Conservation (phyloP, 2,888 invertebrate species). For the Erebia palarica region DNA sequence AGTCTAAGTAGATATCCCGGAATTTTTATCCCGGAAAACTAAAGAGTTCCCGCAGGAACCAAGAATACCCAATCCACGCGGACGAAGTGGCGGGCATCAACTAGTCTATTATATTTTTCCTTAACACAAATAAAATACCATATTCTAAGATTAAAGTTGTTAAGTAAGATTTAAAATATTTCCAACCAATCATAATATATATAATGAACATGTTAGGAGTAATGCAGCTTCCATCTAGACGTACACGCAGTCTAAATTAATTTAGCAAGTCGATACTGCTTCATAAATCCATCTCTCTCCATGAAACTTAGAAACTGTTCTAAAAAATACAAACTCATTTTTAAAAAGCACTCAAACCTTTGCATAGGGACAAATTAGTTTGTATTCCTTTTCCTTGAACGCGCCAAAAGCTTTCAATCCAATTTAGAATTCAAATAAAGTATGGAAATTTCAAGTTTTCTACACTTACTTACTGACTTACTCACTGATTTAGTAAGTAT, state of each 20-base stretch:
- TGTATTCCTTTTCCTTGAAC: constrained; percentile 23
- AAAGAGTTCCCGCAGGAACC: too few relatives aligned
- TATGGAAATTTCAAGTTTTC: constrained; percentile 18
- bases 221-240: not conserved
- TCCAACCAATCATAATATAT: too few relatives aligned
- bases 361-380: constrained; percentile 24
- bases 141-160: too few relatives aligned
- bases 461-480: constrained; percentile 2
- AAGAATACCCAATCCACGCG: too few relatives aligned
- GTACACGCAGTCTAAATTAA: constrained; percentile 2
- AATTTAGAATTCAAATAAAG: constrained; percentile 27
- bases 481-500: too few relatives aligned
- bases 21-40: too few relatives aligned
- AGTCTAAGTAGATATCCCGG: too few relatives aligned
- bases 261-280: not conserved
- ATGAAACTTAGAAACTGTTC: not conserved
- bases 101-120: too few relatives aligned
- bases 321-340: constrained; percentile 16
- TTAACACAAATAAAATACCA: too few relatives aligned
- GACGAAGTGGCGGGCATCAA: too few relatives aligned
- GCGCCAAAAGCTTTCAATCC: constrained; percentile 25
- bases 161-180: too few relatives aligned
- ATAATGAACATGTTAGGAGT: not conserved
- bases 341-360: constrained; percentile 17
- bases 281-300: not conserved